Evolutionary conservation across 92 coral and sea anemone genomes (phyloP), one percentile per base, ranked within the genome.

Genomic region (Siderastrea siderea): DNA sequence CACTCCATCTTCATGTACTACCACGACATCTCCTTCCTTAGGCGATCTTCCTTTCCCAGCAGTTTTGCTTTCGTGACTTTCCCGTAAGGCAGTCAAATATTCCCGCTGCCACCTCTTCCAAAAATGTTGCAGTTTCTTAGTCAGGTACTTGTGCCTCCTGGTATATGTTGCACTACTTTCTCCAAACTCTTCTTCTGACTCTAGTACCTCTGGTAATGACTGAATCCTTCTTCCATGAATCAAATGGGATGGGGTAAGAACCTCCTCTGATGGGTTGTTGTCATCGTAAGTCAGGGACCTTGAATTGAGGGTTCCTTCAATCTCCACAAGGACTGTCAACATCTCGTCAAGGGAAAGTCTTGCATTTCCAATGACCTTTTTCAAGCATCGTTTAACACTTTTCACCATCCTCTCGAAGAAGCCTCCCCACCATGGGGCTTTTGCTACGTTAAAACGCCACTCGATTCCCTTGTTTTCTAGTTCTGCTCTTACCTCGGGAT

Each of bases 81-180:
- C 55, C 55, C 55, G 55, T 52, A 52, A 52, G 55, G 55, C 55
- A 52, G 55, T 52, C 8, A 52, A 26, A 26, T 26, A 26, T 26
- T 26, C 38, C 38, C 16, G 16, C 16, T 69, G 16, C 74, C 74
- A 69, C 49, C 74, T 69, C 74, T 47, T 69, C 74, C 74, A 69
- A 69, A 69, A 69, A 46, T 64, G 69, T 64, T 64, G 48, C 47
- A 66, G 71, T 47, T 43, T 66, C 71, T 66, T 26, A 47, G n/a
- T 71, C 75, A 71, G 75, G 48, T 71, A 71, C 57, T 48, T 71
- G 75, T 71, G 48, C 48, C 75, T 71, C 55, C 75, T 71, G 49
- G 75, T 47, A 47, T 12, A 71, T 44, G 75, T 71, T 48, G 67
- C 67, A 12, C 19, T 61, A 5, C 19, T 61, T 61, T 61, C 67